phyloP scores from a whole-genome alignment of 2,888 invertebrate genomes.

The Encarsia formosa region DNA sequence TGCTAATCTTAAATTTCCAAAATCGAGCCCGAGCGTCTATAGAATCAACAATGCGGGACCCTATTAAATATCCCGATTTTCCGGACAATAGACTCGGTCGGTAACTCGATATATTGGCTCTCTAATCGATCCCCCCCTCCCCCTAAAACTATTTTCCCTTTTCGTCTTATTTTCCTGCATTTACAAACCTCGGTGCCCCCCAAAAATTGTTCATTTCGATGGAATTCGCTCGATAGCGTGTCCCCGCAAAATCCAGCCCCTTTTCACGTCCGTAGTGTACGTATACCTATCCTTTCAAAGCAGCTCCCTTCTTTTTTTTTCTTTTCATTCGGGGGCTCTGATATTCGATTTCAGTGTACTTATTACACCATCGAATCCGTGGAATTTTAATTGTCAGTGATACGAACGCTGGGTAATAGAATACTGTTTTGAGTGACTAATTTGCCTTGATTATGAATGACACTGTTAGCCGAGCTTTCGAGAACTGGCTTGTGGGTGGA shows the following conservation, averaged over 20 bases:
- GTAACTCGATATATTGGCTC: conserved; percentile 22
- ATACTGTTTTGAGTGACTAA: no score
- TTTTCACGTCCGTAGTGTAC: conserved; percentile 12
- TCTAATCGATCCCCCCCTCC: neutral
- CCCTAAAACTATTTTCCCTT: conserved; percentile 22
- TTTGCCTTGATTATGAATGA: no score
- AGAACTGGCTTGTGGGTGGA: no score
- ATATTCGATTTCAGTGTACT: conserved; percentile 21
- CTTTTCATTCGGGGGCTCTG: conserved; percentile 4
- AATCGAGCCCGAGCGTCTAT: no score
- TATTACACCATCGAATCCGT: conserved; percentile 17
- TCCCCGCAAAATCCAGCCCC: conserved; percentile 27
- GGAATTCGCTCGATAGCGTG: conserved; percentile 31
- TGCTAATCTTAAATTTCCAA: no score
- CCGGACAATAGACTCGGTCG: conserved; percentile 17
- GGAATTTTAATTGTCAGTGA: conserved; percentile 23
- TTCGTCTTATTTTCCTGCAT: conserved; percentile 15
- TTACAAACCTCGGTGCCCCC: conserved; percentile 3
- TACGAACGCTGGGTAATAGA: conserved; percentile 13
- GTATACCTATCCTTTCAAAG: conserved; percentile 10
- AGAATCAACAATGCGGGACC: no score
- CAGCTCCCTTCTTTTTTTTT: conserved; percentile 5
- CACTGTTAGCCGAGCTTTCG: no score
- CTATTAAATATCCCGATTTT: conserved; percentile 13
- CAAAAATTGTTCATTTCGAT: conserved; percentile 39